Evolutionary conservation across 1,140 invertebrate species (phyloP).

Genomic region (Lepidurus packardi): DNA sequence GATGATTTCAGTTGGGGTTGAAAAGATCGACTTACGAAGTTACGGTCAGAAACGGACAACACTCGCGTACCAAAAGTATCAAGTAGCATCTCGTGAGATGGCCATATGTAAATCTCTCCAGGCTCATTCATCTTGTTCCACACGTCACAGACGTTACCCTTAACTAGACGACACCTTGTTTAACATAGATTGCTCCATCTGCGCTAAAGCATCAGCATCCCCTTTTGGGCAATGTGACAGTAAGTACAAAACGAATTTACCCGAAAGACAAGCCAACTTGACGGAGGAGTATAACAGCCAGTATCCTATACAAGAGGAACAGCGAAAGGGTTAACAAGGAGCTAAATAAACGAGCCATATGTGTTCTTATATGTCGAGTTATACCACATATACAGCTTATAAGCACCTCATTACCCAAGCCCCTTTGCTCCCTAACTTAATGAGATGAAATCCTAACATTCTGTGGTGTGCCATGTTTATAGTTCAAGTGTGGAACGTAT

Average conservation of each 20-base stretch:
- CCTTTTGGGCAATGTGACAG: neutral
- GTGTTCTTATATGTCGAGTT: neutral
- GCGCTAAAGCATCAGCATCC: neutral
- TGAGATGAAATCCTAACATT: slow-evolving; percentile 8
- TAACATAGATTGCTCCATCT: slow-evolving; percentile 2
- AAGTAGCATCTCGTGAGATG: neutral
- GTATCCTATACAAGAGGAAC: neutral
- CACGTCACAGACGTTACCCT: neutral
- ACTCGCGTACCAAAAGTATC: neutral
- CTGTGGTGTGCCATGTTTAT: neutral
- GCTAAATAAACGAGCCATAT: neutral
- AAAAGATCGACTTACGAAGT: neutral
- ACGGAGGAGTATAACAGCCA: neutral
- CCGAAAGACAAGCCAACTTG: neutral
- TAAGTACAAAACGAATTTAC: neutral
- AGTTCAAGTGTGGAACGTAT: neutral
- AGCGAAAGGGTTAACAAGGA: neutral
- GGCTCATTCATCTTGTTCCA: neutral
- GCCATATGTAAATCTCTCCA: neutral
- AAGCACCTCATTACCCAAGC: slow-evolving; percentile 9
- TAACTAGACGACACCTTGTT: neutral
- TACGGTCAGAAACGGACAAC: neutral
- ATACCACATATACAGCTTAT: neutral
- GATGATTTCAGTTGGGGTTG: neutral
- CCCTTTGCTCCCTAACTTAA: neutral